These are phyloP conservation scores for Oligia latruncula DNA, from an alignment of 2,888 invertebrate species.

Conservation along the genomic window DNA sequence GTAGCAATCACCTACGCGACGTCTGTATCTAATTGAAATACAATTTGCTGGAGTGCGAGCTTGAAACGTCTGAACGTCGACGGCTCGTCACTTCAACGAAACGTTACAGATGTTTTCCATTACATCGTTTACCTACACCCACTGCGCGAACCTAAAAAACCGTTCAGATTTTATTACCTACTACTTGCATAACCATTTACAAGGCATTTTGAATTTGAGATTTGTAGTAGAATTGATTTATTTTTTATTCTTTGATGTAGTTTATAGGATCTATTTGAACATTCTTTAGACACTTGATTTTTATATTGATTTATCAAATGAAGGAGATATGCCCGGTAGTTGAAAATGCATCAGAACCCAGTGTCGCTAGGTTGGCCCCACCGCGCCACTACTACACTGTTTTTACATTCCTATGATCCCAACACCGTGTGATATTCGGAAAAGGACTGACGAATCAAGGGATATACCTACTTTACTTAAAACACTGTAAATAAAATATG, in stretches of 20 bases:
- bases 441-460: background rate
- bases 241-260: background rate
- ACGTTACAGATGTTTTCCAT: constrained; percentile 59
- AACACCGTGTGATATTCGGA: background rate
- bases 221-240: constrained; percentile 8
- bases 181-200: constrained; percentile 25
- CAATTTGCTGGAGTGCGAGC: constrained; percentile 14
- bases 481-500: too few relatives aligned
- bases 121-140: constrained; percentile 31
- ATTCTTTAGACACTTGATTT: background rate
- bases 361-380: too few relatives aligned
- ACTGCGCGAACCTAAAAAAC: constrained; percentile 36
- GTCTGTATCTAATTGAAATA: constrained; percentile 14
- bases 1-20: background rate
- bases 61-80: constrained; percentile 18
- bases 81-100: constrained; percentile 25
- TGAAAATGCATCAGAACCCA: too few relatives aligned
- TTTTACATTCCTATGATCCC: too few relatives aligned
- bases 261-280: background rate
- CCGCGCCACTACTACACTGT: too few relatives aligned
- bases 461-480: too few relatives aligned
- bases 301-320: background rate
- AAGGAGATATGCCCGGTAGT: too few relatives aligned
- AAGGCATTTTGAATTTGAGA: background rate
- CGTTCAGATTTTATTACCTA: constrained; percentile 36